phyloP scores from a whole-genome alignment of 2,888 invertebrate genomes.

The Lasiommata megera region DNA sequence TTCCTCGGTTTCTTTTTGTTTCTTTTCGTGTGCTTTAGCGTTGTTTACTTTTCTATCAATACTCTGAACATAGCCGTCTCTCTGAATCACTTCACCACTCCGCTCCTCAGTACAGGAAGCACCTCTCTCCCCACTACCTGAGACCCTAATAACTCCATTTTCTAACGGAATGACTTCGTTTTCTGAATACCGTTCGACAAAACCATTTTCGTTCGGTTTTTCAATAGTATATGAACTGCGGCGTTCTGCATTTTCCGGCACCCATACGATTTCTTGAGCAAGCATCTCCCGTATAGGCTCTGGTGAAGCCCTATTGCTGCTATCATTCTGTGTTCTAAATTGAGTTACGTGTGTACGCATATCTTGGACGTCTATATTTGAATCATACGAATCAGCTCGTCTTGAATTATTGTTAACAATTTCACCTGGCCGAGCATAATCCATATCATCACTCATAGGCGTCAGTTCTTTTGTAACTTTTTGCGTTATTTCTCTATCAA shows the following conservation, averaged over 20 bases:
- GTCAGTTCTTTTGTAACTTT: constrained; percentile 20
- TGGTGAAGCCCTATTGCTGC: constrained; percentile 64
- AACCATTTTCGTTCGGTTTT: constrained; percentile 53
- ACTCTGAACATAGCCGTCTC: constrained; percentile 61
- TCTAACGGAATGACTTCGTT: constrained; percentile 63
- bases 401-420: constrained; percentile 8
- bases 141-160: constrained; percentile 56
- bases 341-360: constrained; percentile 59
- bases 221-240: constrained; percentile 75
- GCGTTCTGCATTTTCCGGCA: constrained; percentile 62
- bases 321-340: constrained; percentile 57
- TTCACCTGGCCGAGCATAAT: constrained; percentile 20
- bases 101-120: constrained; percentile 51
- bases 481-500: constrained; percentile 35
- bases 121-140: constrained; percentile 57
- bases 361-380: constrained; percentile 39
- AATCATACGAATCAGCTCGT: constrained; percentile 25
- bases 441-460: not conserved
- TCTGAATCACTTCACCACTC: constrained; percentile 52
- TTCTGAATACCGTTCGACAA: constrained; percentile 57
- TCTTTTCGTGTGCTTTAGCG: constrained; percentile 59
- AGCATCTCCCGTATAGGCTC: constrained; percentile 65
- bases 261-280: constrained; percentile 69
- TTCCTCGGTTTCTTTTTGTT: constrained; percentile 58
- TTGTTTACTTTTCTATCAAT: constrained; percentile 56